Evolutionary conservation across 2,888 invertebrate species (phyloP), one percentile per base, ranked within the genome.

Genomic region (Melieria picta): DNA sequence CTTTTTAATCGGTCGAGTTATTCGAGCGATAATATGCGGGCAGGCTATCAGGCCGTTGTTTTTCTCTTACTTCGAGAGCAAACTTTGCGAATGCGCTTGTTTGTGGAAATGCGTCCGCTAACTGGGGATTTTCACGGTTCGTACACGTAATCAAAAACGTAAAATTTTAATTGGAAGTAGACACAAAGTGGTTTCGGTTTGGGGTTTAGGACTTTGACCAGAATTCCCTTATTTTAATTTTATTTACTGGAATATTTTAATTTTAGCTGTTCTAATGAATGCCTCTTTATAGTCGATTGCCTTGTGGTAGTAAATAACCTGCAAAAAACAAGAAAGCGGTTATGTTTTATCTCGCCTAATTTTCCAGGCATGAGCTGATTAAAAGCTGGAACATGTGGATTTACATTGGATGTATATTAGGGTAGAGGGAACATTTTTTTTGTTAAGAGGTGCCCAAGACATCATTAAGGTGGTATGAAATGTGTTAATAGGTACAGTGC

Each of bases 271-370:
- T 57, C 61, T 58, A 57, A 62, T 71, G 47, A 46, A 42, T 46
- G 69, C 67, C 62, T 68, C 65, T 67, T 71, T 72, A 47, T 71
- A 55, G 69, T 71, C 74, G 72, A 65, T 74, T 74, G 74, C 72
- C 74, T 71, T 71, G 74, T 68, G 47, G 42, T 65, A 55, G 56
- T 60, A 46, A 61, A 48, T 61, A 63, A 64, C 48, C 74, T 72
- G 71, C 42, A 71, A 74, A 47, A 55, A 42, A 74, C 47, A 16
- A 56, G 16, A 65, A 13, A 16, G 42, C n/a, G 6, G 66, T 58
- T 57, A 58, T 48, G n/a, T 13, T 56, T 4, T 48, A 10, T 63
- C 48, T 30, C 30, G 30, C 30, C 30, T 30, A 30, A 30, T 30
- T 30, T 30, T 30, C 1, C 1, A 30, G 30, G 3, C 2, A 30